A percentile compares a stretch with the other conserved stretches of the same genome.
Conservation (phyloP, 2,113 vertebrate genomes). For the Microtus pennsylvanicus region DNA sequence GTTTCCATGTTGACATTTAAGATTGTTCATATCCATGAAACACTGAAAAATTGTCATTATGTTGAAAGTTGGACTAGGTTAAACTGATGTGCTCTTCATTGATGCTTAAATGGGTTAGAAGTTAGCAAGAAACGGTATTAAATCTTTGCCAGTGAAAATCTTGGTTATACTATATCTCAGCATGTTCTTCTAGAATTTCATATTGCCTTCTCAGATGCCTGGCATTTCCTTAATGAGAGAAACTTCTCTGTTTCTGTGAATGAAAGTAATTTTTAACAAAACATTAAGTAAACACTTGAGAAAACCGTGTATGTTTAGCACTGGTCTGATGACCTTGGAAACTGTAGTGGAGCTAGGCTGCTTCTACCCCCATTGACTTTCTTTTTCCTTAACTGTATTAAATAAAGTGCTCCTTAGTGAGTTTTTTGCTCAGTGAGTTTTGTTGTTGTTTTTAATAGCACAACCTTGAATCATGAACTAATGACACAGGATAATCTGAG, state of each 20-base stretch:
- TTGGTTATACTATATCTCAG: background rate
- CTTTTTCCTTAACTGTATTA: conserved; percentile 21
- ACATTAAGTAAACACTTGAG: background rate
- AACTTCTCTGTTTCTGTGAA: background rate
- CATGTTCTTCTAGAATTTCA: conserved; percentile 58
- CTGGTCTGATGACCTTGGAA: background rate
- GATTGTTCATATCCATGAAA: background rate
- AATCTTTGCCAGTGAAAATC: conserved; percentile 31
- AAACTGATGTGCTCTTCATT: conserved; percentile 20
- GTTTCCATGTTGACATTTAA: background rate
- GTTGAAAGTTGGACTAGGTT: background rate
- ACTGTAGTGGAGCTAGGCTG: background rate
- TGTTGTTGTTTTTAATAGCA: background rate
- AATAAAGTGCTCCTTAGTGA: background rate
- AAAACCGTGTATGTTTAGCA: background rate
- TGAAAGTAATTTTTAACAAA: background rate
- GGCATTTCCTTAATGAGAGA: conserved; percentile 30
- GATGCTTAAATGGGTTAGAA: conserved; percentile 7
- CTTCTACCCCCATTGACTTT: background rate
- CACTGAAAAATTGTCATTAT: conserved; percentile 8
- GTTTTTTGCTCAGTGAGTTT: background rate
- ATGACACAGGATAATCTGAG: background rate
- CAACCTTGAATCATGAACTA: background rate
- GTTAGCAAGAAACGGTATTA: conserved; percentile 8
- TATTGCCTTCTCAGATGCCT: background rate